These are phyloP conservation scores for Apostichopus japonicus DNA, from an alignment of 35 echinoderm and acorn worm genomes.

Conservation along the genomic window DNA sequence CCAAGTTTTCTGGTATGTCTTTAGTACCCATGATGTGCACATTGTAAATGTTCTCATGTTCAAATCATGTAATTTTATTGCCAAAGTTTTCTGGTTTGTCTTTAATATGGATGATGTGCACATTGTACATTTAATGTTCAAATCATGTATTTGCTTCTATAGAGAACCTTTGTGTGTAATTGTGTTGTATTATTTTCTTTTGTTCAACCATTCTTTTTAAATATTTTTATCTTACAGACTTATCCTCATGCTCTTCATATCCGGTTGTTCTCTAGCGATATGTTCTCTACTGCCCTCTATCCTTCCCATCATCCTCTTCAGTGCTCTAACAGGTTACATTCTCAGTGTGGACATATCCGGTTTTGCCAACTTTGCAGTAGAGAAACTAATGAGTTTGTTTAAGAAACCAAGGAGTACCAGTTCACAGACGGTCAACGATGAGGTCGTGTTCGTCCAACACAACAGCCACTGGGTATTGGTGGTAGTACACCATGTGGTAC, in stretches of 20 bases:
- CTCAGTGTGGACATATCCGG: constrained; percentile 73
- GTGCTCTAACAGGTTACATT: constrained; percentile 74
- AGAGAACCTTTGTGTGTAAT: too few species aligned
- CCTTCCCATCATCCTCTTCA: constrained; percentile 60
- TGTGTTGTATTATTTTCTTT: background rate
- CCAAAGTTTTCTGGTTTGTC: too few species aligned
- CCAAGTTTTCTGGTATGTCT: too few species aligned
- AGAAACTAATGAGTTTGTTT: background rate
- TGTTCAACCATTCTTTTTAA: background rate
- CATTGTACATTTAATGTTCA: too few species aligned
- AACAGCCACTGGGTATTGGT: constrained; percentile 55
- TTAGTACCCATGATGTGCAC: too few species aligned
- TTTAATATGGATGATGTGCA: too few species aligned
- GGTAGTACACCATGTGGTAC: constrained; percentile 73
- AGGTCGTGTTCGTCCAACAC: constrained; percentile 12
- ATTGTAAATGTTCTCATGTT: too few species aligned
- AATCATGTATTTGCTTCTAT: too few species aligned
- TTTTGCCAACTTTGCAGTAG: constrained; percentile 37
- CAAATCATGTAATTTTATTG: too few species aligned
- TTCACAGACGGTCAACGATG: background rate
- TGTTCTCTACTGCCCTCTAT: constrained; percentile 71
- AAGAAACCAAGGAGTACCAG: background rate
- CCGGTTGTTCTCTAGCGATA: constrained; percentile 48
- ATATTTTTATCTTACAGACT: constrained; percentile 59
- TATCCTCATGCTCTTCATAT: constrained; percentile 69